Percentiles rank a stretch among this genome's conserved stretches.
These are phyloP conservation scores for Mugil cephalus DNA, from an alignment of 2,113 vertebrate species.

Conservation along the genomic window DNA sequence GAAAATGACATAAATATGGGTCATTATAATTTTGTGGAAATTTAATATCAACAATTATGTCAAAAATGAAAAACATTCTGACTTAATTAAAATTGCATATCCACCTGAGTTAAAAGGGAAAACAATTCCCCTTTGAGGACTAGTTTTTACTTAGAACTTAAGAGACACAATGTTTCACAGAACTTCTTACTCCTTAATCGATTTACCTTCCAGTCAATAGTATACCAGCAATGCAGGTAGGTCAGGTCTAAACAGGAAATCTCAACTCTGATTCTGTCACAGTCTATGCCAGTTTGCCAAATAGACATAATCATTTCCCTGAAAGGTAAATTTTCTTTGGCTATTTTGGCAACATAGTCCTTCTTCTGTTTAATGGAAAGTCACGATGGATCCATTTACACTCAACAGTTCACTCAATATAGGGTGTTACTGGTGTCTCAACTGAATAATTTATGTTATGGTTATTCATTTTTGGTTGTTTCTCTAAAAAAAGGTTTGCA, in stretches of 20 bases:
- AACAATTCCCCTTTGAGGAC: too few species aligned
- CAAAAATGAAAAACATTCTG: neutral
- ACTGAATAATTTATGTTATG: too few species aligned
- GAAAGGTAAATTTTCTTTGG: neutral
- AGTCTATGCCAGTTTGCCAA: neutral
- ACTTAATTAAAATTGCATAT: too few species aligned
- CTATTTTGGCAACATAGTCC: neutral
- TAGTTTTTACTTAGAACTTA: neutral
- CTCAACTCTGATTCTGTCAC: neutral
- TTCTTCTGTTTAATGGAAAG: too few species aligned
- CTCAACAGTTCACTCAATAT: neutral
- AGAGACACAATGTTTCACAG: neutral
- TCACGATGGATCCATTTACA: neutral
- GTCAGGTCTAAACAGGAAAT: constrained; percentile 10
- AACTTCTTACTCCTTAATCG: neutral
- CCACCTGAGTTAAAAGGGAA: too few species aligned
- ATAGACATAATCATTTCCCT: neutral
- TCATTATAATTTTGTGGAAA: neutral
- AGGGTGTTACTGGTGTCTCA: too few species aligned
- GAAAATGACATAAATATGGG: constrained; percentile 33
- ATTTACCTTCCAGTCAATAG: neutral
- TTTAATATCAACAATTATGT: neutral
- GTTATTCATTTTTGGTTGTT: neutral
- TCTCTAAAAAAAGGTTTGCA: neutral
- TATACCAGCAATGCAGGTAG: neutral